Percentiles rank a stretch among this genome's conserved stretches.
phyloP scores from a whole-genome alignment of 2,888 invertebrate species.

The Philhelius pedissequus region DNA sequence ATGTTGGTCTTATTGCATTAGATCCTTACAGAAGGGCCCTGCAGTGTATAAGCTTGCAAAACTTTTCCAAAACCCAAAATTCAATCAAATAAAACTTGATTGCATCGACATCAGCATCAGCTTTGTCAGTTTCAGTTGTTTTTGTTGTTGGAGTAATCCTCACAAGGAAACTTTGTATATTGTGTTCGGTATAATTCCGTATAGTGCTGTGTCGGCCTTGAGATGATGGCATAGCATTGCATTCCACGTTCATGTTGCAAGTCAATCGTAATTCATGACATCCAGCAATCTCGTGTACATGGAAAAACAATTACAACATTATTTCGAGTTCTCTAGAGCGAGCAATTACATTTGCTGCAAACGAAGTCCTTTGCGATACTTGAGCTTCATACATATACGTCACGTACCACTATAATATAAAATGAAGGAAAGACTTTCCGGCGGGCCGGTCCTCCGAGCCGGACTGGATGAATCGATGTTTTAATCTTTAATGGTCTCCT shows the following conservation, averaged over 20 bases:
- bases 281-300: slow-evolving; percentile 58
- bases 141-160: not conserved
- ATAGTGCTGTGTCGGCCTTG: slow-evolving; percentile 47
- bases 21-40: not conserved
- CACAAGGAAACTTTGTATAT: slow-evolving; percentile 12
- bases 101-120: slow-evolving; percentile 38
- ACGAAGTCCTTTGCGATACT: slow-evolving; percentile 10
- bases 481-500: slow-evolving; percentile 59
- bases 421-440: not conserved
- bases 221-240: slow-evolving; percentile 6
- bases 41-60: slow-evolving; percentile 13
- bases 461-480: slow-evolving; percentile 57
- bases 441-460: too few relatives aligned
- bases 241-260: slow-evolving; percentile 44
- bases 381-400: not conserved
- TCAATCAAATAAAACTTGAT: slow-evolving; percentile 63
- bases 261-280: slow-evolving; percentile 62
- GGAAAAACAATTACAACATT: slow-evolving; percentile 66
- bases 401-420: not conserved
- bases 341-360: slow-evolving; percentile 45
- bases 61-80: slow-evolving; percentile 45
- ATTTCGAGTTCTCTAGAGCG: slow-evolving; percentile 43
- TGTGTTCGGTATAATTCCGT: not conserved
- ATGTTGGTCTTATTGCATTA: slow-evolving; percentile 29
- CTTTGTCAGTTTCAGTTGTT: not conserved